Evolutionary conservation across 2,113 vertebrate species (phyloP).

Genomic region (Hyperopisus bebe): DNA sequence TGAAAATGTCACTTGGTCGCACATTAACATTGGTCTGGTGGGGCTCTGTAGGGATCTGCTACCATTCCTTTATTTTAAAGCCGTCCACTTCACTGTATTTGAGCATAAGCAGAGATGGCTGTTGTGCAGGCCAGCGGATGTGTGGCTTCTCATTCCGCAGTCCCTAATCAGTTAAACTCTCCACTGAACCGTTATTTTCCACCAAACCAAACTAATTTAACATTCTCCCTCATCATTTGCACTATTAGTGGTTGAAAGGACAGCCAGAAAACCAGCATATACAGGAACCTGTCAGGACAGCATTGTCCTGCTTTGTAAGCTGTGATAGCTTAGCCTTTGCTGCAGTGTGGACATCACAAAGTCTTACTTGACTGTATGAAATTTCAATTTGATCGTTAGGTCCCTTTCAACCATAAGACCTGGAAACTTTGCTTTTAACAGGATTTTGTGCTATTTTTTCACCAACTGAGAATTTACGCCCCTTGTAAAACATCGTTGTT

Average conservation of each 20-base stretch:
- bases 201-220: neutral
- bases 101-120: neutral
- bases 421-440: neutral
- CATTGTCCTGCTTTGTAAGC: neutral
- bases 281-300: neutral
- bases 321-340: neutral
- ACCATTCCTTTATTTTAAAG: neutral
- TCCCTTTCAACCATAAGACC: neutral
- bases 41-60: too few species aligned
- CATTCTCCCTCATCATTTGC: neutral
- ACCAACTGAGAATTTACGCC: neutral
- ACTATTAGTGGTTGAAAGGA: neutral
- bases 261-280: neutral
- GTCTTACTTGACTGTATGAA: neutral
- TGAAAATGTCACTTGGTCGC: neutral
- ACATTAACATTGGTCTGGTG: neutral
- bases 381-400: neutral
- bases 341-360: neutral
- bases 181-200: neutral
- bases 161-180: neutral
- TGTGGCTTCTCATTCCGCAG: neutral
- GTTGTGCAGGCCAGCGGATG: neutral
- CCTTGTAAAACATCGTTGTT: neutral
- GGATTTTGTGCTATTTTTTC: neutral
- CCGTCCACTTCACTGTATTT: neutral